These are phyloP conservation scores for Cataglyphis cursor DNA, from an alignment of 2,888 invertebrate species.

Conservation along the genomic window DNA sequence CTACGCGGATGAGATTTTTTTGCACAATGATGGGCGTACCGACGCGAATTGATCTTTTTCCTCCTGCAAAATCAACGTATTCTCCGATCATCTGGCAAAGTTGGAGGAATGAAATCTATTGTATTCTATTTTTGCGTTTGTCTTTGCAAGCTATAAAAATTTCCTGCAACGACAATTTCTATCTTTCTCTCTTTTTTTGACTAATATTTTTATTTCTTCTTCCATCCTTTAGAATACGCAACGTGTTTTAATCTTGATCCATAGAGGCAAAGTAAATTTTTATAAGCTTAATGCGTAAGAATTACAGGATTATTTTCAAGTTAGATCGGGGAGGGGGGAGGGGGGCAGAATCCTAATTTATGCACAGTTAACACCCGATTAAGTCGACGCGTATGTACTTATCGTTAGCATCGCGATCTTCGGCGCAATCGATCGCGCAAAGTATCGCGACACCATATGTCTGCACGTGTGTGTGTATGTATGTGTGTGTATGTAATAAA, in stretches of 20 bases:
- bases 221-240: neutral
- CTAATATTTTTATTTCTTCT: neutral
- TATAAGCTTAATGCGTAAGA: neutral
- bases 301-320: neutral
- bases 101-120: slow-evolving; percentile 27
- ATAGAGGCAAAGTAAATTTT: neutral
- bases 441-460: slow-evolving; percentile 7
- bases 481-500: neutral
- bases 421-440: slow-evolving; percentile 17
- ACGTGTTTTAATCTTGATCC: neutral
- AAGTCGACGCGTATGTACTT: neutral
- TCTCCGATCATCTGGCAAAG: slow-evolving; percentile 19
- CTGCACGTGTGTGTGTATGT: neutral
- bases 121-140: slow-evolving; percentile 1
- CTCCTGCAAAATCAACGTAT: slow-evolving; percentile 21
- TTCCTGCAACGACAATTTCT: neutral
- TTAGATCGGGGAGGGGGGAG: neutral
- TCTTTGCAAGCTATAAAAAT: slow-evolving; percentile 1
- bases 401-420: slow-evolving; percentile 6
- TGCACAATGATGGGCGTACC: slow-evolving; percentile 45
- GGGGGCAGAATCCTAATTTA: neutral
- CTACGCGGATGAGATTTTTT: slow-evolving; percentile 62
- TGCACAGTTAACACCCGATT: slow-evolving; percentile 24
- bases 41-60: slow-evolving; percentile 29
- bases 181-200: too few relatives aligned